These are phyloP conservation scores for Physeter macrocephalus DNA, from an alignment of 2,113 vertebrate species.

Conservation along the genomic window DNA sequence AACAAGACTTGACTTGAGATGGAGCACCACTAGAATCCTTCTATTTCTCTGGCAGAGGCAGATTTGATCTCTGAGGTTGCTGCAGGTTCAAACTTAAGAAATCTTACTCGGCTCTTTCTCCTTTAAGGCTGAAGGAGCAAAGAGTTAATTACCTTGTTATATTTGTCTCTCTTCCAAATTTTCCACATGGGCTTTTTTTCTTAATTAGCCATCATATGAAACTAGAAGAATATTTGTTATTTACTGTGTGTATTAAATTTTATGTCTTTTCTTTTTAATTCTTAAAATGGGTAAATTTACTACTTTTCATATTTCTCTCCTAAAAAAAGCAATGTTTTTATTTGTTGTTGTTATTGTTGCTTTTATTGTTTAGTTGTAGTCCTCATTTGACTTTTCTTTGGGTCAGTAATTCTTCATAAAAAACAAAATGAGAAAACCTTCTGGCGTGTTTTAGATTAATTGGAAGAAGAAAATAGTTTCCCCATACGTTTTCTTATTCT, in stretches of 20 bases:
- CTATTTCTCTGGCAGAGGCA: neutral
- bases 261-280: conserved; percentile 59
- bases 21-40: neutral
- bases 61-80: conserved; percentile 32
- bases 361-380: conserved; percentile 33
- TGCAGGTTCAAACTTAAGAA: conserved; percentile 23
- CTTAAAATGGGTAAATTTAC: conserved; percentile 52
- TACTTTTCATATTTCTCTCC: conserved; percentile 30
- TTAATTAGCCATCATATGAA: conserved; percentile 54
- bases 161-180: conserved; percentile 13
- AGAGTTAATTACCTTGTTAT: conserved; percentile 53
- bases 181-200: conserved; percentile 43
- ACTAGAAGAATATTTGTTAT: conserved; percentile 62
- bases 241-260: conserved; percentile 60
- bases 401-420: conserved; percentile 39
- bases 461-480: neutral
- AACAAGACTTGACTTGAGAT: neutral
- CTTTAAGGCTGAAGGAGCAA: conserved; percentile 33
- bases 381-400: conserved; percentile 40
- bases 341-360: neutral
- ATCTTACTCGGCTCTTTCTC: neutral
- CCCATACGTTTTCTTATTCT: conserved; percentile 22
- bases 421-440: conserved; percentile 15
- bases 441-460: conserved; percentile 21
- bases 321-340: conserved; percentile 9